Base-by-base conservation (phyloP, 2,888 invertebrate species). In the Amphipoea oculea region DNA sequence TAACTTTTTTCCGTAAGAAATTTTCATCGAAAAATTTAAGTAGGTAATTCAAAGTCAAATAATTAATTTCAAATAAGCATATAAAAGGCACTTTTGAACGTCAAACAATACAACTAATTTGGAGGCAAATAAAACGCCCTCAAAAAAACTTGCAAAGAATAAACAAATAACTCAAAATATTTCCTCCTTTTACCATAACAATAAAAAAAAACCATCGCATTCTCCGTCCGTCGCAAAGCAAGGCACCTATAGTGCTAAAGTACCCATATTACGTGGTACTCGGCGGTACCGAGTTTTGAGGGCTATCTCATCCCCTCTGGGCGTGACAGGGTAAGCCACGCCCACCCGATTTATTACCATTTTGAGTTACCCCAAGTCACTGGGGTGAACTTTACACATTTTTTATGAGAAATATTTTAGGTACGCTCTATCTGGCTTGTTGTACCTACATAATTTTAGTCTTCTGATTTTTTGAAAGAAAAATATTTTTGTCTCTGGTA, bases 271-370 rank as follows among this genome's bases (percentile, higher is more conserved):
- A 75, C 74, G 57, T 29, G 63, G 67, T 79, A 67, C 73, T 72
- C 29, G 23, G 23, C 60, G 14, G 73, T 36, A 51, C 60, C 36
- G 17, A 72, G 51, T 60, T 65, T 70, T 51, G 79, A 86, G 87
- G 86, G 85, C 54, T 65, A 68, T 29, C 83, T 85, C 83, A 85
- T 78, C 88, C 89, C 86, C 81, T 66, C 29, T 76, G 89, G 92
- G 92, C 90, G 91, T 89, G 86, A 82, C 86, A 51, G 73, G 71
- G 77, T 77, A 89, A 60, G 85, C 88, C 91, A 91, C 92, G 92
- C 92, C 92, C 86, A 87, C 88, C 79, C 86, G 84, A 87, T 90
- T 90, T 91, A 92, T 92, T 87, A 88, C 87, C 71, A 86, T 90
- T 90, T 86, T 85, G 87, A 85, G 82, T 89, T 88, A 91, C 91